Base-by-base conservation (phyloP, 2,888 invertebrate species). In the Petrophora chlorosata region DNA sequence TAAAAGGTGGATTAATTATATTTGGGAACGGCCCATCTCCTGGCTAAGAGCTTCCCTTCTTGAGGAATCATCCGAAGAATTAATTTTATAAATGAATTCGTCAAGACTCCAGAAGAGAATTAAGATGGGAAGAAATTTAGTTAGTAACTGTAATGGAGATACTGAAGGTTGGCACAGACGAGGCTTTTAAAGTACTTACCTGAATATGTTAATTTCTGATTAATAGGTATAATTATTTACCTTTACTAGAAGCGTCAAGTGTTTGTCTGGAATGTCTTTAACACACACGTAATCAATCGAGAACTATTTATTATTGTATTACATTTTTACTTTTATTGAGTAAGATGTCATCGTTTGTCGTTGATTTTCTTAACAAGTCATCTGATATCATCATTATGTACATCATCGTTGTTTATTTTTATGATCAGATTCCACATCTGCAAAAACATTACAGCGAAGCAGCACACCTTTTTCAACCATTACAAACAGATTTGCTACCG, bases 1-100 rank as follows among this genome's bases (percentile, higher is more conserved):
- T 75, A 69, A 73, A 72, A 69, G 68, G 57, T 62, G 69, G 68
- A 81, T 79, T 77, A 84, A 82, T 81, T 78, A 75, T 73, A 76
- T 76, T 70, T 75, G 71, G 72, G 72, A 70, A 49, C 67, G 67
- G 46, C 65, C 69, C 65, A 63, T 71, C 69, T 71, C 75, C 61
- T 62, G 63, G 61, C 67, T 73, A 71, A 75, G 61, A 75, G 71
- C 66, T 65, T 64, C 35, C 62, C 67, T 52, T 63, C 61, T 61
- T 64, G 62, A 52, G 60, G 61, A 66, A 63, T 64, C 61, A 68
- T 67, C 56, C 62, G 58, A 59, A 56, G 61, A 62, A 76, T 77
- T 78, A 76, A 78, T 79, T 76, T 73, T 63, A 69, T 76, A 73
- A 81, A 73, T 76, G 56, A 76, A 79, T 76, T 72, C 66, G 67